A percentile compares a stretch with the other conserved stretches of the same genome.
Evolutionary conservation across 1,140 invertebrate species (phyloP).

Genomic region (Apis laboriosa): DNA sequence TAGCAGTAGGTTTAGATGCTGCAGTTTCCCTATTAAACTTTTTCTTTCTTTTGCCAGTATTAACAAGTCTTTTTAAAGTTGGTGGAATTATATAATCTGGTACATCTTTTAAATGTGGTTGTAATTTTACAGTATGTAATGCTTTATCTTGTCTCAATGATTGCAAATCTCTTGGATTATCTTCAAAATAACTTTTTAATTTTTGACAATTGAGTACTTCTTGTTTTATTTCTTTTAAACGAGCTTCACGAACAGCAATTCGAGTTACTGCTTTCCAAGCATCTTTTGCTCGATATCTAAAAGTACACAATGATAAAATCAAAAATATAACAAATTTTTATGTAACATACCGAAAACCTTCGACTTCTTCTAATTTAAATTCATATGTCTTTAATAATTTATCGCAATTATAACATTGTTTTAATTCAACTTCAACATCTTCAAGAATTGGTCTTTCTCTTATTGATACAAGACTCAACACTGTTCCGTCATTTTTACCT

Average conservation of each 20-base stretch:
- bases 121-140: slow-evolving; percentile 91
- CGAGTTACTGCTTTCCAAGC: slow-evolving; percentile 96
- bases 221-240: slow-evolving; percentile 97
- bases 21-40: slow-evolving; percentile 75
- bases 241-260: slow-evolving; percentile 94
- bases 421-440: slow-evolving; percentile 89
- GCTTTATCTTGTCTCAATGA: slow-evolving; percentile 96
- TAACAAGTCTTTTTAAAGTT: slow-evolving; percentile 85
- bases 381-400: slow-evolving; percentile 91
- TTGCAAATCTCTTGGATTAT: slow-evolving; percentile 95
- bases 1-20: slow-evolving; percentile 67
- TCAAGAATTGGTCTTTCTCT: slow-evolving; percentile 89
- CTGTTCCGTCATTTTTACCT: slow-evolving; percentile 96
- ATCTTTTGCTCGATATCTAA: slow-evolving; percentile 93
- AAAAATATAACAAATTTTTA: neutral
- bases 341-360: slow-evolving; percentile 88
- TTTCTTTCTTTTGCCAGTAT: slow-evolving; percentile 76
- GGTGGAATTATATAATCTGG: slow-evolving; percentile 96
- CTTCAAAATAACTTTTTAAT: slow-evolving; percentile 96
- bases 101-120: slow-evolving; percentile 94
- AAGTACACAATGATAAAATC: neutral
- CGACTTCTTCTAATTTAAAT: slow-evolving; percentile 97
- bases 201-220: slow-evolving; percentile 97
- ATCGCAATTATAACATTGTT: slow-evolving; percentile 82
- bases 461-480: slow-evolving; percentile 95